A percentile compares a stretch with the other conserved stretches of the same genome.
phyloP scores from a whole-genome alignment of 2,888 invertebrate species.

The Xanthostigma xanthostigma region DNA sequence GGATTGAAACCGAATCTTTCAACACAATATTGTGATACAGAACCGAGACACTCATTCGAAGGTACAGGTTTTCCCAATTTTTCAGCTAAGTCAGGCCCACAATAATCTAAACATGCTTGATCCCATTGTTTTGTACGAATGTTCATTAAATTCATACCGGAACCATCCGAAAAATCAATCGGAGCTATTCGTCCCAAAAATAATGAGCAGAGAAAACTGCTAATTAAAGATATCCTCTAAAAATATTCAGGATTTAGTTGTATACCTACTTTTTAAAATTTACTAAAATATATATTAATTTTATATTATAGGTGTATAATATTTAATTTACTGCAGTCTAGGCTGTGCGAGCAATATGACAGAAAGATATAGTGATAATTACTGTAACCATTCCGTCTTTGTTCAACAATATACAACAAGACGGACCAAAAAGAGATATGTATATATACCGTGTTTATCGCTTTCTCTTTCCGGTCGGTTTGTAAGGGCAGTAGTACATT shows the following conservation, averaged over 20 bases:
- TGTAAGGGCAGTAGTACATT: no score
- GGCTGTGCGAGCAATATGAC: no score
- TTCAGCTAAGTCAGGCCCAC: conserved; percentile 54
- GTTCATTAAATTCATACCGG: conserved; percentile 92
- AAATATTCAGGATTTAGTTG: conserved; percentile 18
- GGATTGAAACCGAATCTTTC: conserved; percentile 72
- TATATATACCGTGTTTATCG: no score
- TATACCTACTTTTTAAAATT: not conserved
- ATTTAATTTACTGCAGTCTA: no score
- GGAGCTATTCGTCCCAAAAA: conserved; percentile 79
- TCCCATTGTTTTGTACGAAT: conserved; percentile 68
- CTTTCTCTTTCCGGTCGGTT: no score
- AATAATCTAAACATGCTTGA: conserved; percentile 53
- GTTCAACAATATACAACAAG: no score
- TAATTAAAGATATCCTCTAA: conserved; percentile 79
- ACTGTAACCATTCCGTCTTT: no score
- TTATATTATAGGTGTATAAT: no score
- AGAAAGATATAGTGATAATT: no score
- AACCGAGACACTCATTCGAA: conserved; percentile 53
- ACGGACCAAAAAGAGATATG: no score
- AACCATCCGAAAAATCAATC: conserved; percentile 84
- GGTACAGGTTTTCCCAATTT: conserved; percentile 66
- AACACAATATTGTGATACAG: conserved; percentile 64
- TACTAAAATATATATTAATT: no score
- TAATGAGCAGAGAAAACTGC: conserved; percentile 81